Evolutionary conservation across 2,888 invertebrate species (phyloP).

Genomic region (Anorthoa munda): DNA sequence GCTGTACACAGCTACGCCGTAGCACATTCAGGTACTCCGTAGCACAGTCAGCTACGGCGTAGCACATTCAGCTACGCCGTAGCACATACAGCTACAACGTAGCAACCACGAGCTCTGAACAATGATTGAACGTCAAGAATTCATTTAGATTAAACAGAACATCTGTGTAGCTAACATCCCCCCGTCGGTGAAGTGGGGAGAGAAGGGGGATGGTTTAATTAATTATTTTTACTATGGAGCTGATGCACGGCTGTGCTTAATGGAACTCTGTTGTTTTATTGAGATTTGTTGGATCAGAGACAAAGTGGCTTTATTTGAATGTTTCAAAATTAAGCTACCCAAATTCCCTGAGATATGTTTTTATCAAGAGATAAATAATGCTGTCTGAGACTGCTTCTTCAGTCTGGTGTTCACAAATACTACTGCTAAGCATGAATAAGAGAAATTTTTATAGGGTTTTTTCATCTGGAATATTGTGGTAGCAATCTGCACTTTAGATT

Average conservation of each 20-base stretch:
- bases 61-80: slow-evolving; percentile 45
- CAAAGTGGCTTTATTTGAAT: not conserved
- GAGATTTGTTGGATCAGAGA: slow-evolving; percentile 20
- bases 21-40: slow-evolving; percentile 47
- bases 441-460: no score
- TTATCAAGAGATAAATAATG: no score
- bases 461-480: no score
- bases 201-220: slow-evolving; percentile 46
- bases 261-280: slow-evolving; percentile 32
- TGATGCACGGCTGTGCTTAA: slow-evolving; percentile 45
- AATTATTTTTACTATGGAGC: slow-evolving; percentile 59
- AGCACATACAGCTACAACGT: slow-evolving; percentile 40
- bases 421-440: no score
- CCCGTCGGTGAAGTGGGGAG: not conserved
- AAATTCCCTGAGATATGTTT: no score
- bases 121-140: slow-evolving; percentile 57
- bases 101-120: slow-evolving; percentile 39
- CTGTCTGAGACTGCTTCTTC: no score
- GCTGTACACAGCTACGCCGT: slow-evolving; percentile 51
- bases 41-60: slow-evolving; percentile 40
- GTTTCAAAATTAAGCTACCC: not conserved
- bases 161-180: slow-evolving; percentile 57
- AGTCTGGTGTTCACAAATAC: no score
- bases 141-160: slow-evolving; percentile 60
- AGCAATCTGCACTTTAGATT: no score